Evolutionary conservation across 30 jellyfish, hydroid and myxozoan genomes (phyloP).

Genomic region (Nemopilema nomurai): DNA sequence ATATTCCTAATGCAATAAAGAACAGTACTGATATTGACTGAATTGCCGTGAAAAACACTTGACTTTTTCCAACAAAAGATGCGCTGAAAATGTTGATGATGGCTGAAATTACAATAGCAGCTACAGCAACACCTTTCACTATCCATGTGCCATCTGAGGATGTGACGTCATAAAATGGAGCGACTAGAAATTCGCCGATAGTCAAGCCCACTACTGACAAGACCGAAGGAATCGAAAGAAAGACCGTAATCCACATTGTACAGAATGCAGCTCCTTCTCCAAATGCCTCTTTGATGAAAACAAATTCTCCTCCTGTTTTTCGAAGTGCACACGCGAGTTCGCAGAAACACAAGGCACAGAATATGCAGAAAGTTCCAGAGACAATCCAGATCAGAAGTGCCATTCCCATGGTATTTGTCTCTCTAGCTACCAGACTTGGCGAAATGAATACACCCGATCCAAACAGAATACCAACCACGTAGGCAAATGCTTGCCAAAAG

Average conservation of each 20-base stretch:
- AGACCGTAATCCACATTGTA: slow-evolving; percentile 29
- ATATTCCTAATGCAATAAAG: slow-evolving; percentile 43
- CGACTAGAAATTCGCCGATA: slow-evolving; percentile 27
- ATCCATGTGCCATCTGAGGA: slow-evolving; percentile 21
- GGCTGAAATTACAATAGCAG: slow-evolving; percentile 19
- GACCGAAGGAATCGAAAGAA: slow-evolving; percentile 54
- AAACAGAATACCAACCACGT: slow-evolving; percentile 37
- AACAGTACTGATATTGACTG: slow-evolving; percentile 47
- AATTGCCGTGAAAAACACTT: slow-evolving; percentile 33
- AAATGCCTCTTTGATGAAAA: slow-evolving; percentile 33
- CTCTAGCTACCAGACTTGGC: slow-evolving; percentile 47
- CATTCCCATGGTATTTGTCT: slow-evolving; percentile 42
- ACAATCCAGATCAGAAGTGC: slow-evolving; percentile 49
- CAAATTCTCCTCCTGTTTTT: slow-evolving; percentile 57
- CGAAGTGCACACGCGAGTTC: slow-evolving; percentile 57
- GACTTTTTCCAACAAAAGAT: slow-evolving; percentile 36
- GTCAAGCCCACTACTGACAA: slow-evolving; percentile 44
- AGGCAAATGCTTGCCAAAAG: slow-evolving; percentile 54
- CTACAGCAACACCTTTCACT: slow-evolving; percentile 43
- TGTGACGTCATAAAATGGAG: slow-evolving; percentile 35
- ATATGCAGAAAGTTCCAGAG: slow-evolving; percentile 31
- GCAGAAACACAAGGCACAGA: slow-evolving; percentile 72
- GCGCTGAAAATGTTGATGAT: slow-evolving; percentile 47
- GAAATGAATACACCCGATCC: slow-evolving; percentile 74
- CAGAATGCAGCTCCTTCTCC: slow-evolving; percentile 61